Conservation (phyloP, 2,113 vertebrate species). For the Madoqua kirkii region DNA sequence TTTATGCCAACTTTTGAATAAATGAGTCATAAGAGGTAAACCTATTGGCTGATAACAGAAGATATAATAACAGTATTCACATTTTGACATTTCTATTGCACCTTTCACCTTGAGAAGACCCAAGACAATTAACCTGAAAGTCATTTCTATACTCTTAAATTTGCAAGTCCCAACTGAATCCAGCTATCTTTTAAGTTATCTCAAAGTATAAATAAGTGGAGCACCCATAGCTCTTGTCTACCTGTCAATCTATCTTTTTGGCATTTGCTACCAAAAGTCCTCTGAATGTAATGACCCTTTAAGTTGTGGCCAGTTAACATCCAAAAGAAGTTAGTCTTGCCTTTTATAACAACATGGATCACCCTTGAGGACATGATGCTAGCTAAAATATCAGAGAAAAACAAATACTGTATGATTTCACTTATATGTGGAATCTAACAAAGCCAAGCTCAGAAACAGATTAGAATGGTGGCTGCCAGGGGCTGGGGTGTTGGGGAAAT, state of each 20-base stretch:
- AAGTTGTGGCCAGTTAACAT: not conserved
- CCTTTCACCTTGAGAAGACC: slow-evolving; percentile 53
- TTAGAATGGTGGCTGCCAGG: not conserved
- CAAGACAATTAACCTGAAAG: slow-evolving; percentile 44
- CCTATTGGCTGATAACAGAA: slow-evolving; percentile 44
- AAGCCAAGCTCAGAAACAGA: not conserved
- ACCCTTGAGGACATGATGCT: not conserved
- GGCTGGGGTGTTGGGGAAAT: not conserved
- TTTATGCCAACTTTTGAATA: slow-evolving; percentile 49
- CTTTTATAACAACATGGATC: not conserved
- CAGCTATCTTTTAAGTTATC: not conserved
- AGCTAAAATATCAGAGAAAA: not conserved
- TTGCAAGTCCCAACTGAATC: not conserved
- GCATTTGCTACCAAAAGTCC: not conserved
- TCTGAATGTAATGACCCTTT: not conserved
- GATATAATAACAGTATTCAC: slow-evolving; percentile 52
- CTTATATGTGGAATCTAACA: not conserved
- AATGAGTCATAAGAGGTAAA: slow-evolving; percentile 35
- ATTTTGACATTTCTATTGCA: slow-evolving; percentile 51
- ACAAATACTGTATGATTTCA: not conserved
- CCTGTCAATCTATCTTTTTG: not conserved
- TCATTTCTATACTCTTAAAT: slow-evolving; percentile 28
- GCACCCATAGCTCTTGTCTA: not conserved
- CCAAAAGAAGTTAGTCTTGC: not conserved
- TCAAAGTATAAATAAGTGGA: not conserved